Conservation (phyloP, 2,888 invertebrate species). For the Exocentrus adspersus region DNA sequence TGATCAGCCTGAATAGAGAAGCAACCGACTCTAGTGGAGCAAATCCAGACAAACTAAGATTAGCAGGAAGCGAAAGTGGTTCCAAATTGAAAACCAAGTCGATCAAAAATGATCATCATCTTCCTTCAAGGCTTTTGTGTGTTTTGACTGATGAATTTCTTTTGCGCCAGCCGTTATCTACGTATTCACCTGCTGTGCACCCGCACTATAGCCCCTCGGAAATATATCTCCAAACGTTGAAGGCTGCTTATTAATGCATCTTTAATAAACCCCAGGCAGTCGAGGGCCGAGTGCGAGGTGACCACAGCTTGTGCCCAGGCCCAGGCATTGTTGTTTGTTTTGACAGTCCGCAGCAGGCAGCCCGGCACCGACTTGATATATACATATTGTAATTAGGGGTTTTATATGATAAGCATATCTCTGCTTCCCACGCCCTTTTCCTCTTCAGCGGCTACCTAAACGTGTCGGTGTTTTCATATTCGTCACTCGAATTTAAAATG, state of each 20-base stretch:
- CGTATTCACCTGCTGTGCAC: no score
- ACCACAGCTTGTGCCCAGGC: conserved; percentile 35
- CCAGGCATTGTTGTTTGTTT: conserved; percentile 57
- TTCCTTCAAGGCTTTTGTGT: no score
- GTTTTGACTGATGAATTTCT: no score
- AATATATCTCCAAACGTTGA: conserved; percentile 54
- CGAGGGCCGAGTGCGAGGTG: conserved; percentile 23
- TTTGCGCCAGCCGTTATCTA: no score
- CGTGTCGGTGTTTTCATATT: background rate
- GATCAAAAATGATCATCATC: no score
- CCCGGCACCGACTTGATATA: no score
- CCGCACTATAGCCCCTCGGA: conserved; percentile 34
- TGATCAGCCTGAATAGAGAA: no score
- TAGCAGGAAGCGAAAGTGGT: no score
- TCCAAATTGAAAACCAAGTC: no score
- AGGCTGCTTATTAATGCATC: conserved; percentile 59
- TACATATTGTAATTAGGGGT: conserved; percentile 35
- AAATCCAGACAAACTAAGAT: no score
- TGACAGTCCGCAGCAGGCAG: conserved; percentile 52
- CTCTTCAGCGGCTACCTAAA: conserved; percentile 1
- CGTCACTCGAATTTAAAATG: background rate
- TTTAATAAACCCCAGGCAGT: conserved; percentile 49
- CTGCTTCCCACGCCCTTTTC: conserved; percentile 28
- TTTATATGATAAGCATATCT: conserved; percentile 10
- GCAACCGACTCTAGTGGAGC: no score